Base-by-base conservation (phyloP, 2,113 vertebrate species). In the Hyperoodon ampullatus region DNA sequence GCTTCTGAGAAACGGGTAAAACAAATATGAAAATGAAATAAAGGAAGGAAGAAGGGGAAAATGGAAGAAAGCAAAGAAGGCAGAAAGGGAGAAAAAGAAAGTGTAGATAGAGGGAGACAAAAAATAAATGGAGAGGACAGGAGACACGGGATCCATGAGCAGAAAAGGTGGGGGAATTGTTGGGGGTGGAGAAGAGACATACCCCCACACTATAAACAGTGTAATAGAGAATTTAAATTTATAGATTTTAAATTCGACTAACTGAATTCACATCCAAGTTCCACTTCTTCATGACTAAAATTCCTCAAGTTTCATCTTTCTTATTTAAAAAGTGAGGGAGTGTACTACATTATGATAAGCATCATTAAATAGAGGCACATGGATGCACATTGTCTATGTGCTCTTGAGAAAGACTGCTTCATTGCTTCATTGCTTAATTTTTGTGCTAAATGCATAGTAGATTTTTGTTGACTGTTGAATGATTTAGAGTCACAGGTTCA, bases 121-220 rank as follows among this genome's bases (percentile, higher is more conserved):
- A 50, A 5, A 7, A 28, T 39, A 81, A 53, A 5, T 8, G 4
- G 1, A 71, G 26, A 65, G 6, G 2, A 16, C 4, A 87, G 9
- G n/a, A 66, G 23, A n/a, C 3, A 78, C 3, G 7, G 8, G 58
- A 60, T 23, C 18, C 18, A 44, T 28, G 35, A 21, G 35, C 1
- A 44, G 70, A 75, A 81, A 44, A 16, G 21, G 6, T 2, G 0
- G 2, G 5, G 1, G 3, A 50, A 18, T 5, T 18, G 12, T 3
- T 47, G 3, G 2, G 16, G 21, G 13, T 4, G 16, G 8, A 55
- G 24, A 58, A 95, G 23, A 44, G 8, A 53, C 4, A 19, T 21
- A 60, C 2, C 33, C 5, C 10, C 6, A 55, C 66, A 30, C n/a
- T n/a, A 13, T 39, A 26, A 16, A 55, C 0, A 63, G 5, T 60